phyloP scores from a whole-genome alignment of 2,888 invertebrate species.

The Epinotia ramella region DNA sequence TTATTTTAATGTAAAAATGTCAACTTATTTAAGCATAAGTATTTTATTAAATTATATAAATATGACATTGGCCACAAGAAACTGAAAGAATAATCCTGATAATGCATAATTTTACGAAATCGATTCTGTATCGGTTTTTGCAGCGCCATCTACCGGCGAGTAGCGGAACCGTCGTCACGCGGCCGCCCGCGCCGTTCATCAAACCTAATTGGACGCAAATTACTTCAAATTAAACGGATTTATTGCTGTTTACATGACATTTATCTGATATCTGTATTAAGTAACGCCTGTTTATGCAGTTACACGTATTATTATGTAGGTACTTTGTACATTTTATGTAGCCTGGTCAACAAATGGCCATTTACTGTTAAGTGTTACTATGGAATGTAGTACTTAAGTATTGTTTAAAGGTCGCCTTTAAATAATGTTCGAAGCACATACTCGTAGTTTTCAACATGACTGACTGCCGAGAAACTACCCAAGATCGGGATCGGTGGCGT shows the following conservation, averaged over 20 bases:
- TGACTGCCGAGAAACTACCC: too few species aligned
- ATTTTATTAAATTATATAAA: not conserved
- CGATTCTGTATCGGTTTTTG: constrained; percentile 54
- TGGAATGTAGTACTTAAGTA: too few species aligned
- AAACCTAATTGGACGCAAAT: constrained; percentile 74
- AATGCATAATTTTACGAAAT: not conserved
- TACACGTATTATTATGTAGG: constrained; percentile 28
- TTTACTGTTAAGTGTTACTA: not conserved
- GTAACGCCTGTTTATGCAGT: constrained; percentile 20
- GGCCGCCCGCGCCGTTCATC: constrained; percentile 59
- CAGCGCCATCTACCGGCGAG: constrained; percentile 74
- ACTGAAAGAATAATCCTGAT: not conserved
- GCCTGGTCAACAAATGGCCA: not conserved
- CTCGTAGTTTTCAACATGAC: too few species aligned
- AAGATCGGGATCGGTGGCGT: too few species aligned
- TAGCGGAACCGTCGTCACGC: constrained; percentile 64
- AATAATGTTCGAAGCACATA: too few species aligned
- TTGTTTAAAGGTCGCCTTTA: too few species aligned
- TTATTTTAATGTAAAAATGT: too few species aligned
- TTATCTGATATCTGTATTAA: constrained; percentile 54
- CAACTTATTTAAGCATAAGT: not conserved
- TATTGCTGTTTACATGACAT: constrained; percentile 71
- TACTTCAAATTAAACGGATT: constrained; percentile 77
- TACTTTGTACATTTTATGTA: constrained; percentile 21
- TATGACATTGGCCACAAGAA: not conserved